phyloP scores from a whole-genome alignment of 1,140 invertebrate genomes.

The Mizuhopecten yessoensis region DNA sequence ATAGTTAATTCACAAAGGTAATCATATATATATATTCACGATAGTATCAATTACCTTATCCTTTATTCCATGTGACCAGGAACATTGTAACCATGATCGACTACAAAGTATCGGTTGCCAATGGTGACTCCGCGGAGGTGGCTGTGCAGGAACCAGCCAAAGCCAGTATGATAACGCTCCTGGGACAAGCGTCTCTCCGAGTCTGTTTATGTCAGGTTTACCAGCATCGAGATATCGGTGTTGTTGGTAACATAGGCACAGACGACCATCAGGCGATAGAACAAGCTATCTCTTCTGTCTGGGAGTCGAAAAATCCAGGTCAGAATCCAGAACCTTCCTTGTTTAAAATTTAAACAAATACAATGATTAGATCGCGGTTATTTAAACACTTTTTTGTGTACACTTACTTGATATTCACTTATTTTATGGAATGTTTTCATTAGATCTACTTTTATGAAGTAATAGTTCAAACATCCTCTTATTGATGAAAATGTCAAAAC shows the following conservation, averaged over 20 bases:
- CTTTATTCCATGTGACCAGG: background rate
- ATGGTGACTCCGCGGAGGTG: background rate
- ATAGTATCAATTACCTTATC: background rate
- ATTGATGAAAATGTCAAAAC: too few species aligned
- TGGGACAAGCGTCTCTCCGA: slow-evolving; percentile 17
- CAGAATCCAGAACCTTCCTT: too few species aligned
- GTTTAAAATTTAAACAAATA: too few species aligned
- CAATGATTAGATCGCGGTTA: too few species aligned
- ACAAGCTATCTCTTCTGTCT: background rate
- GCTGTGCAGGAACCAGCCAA: background rate
- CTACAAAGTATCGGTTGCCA: background rate
- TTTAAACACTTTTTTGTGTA: too few species aligned
- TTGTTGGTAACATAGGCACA: background rate
- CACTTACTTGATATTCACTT: too few species aligned
- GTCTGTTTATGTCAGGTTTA: slow-evolving; percentile 10
- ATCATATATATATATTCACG: too few species aligned
- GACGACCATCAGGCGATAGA: background rate
- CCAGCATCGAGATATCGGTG: background rate
- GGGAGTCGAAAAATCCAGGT: background rate
- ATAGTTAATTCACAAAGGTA: too few species aligned
- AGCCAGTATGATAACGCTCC: background rate
- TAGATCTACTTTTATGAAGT: too few species aligned
- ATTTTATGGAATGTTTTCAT: too few species aligned
- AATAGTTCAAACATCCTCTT: too few species aligned
- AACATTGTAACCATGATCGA: background rate